Evolutionary conservation across 2,797 vertebrate species (phyloP), one percentile per base, ranked within the genome.

Genomic region (Eutrigla gurnardus): DNA sequence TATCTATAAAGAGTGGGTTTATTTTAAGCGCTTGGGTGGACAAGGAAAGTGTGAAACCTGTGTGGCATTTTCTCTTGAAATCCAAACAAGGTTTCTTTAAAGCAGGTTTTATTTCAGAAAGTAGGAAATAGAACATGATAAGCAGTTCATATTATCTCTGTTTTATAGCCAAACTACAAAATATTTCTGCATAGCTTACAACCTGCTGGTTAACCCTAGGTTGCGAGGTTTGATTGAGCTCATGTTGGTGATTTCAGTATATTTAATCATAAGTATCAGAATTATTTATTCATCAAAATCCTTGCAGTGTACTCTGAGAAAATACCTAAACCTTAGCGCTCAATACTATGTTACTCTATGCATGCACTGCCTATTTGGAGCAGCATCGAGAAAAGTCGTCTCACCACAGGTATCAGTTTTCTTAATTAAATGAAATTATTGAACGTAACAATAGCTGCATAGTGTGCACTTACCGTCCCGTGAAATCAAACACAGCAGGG

Each of bases 1-100:
- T 70, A 66, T 77, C 73, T 76, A 50, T 70, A 62, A 77, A 65
- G 64, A 73, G 35, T 37, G 35, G 40, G 13, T 72, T 87, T 86
- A 77, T 76, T 80, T 75, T 58, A 42, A 74, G 54, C 47, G 65
- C 74, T 81, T 65, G 53, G 15, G 39, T 64, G 72, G 57, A 83
- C 40, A 53, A 62, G 13, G 15, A 73, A 70, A 78, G 73, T 64
- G 13, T 61, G 15, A 70, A 78, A 58, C 36, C 58, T 73, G 55
- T 78, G 42, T 63, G 25, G n/a, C 7, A 35, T 52, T 60, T 64
- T 40, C 17, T 33, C 78, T 67, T 79, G 45, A 75, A 79, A 82
- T 72, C 25, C 6, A 78, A 78, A 73, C 35, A 60, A 55, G 65
- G 46, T 9, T 73, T 55, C 6, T 70, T 58, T 46, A 39, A 71